These are phyloP conservation scores for Austrolebias charrua DNA, from an alignment of 2,797 vertebrate species.

Conservation along the genomic window DNA sequence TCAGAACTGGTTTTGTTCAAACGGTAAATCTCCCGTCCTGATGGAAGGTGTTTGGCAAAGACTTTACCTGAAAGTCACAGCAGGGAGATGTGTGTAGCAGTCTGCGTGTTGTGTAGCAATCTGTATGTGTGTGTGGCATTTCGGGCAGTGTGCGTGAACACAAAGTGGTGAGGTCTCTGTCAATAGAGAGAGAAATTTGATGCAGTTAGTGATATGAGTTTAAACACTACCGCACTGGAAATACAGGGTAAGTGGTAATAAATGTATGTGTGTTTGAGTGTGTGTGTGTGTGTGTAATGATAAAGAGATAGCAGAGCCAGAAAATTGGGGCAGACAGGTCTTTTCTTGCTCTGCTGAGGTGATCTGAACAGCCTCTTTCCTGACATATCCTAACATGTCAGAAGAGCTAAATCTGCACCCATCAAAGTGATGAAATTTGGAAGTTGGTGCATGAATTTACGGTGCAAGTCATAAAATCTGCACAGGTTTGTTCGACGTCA, in stretches of 20 bases:
- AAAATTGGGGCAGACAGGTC: slow-evolving; percentile 71
- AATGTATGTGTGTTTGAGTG: slow-evolving; percentile 6
- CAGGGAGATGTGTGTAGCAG: background rate
- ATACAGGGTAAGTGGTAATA: slow-evolving; percentile 3
- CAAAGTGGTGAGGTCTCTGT: background rate
- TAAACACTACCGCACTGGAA: slow-evolving; percentile 2
- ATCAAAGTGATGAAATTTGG: slow-evolving; percentile 32
- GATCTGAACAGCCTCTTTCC: slow-evolving; percentile 53
- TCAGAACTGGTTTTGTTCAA: slow-evolving; percentile 11
- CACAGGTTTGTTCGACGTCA: too few species aligned
- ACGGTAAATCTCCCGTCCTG: background rate
- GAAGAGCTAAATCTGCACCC: slow-evolving; percentile 36
- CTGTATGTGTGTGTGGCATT: slow-evolving; percentile 7
- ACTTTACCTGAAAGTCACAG: background rate
- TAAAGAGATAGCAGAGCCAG: slow-evolving; percentile 25
- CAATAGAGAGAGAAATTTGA: background rate
- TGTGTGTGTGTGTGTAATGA: slow-evolving; percentile 2
- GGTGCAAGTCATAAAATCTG: background rate
- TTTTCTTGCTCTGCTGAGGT: slow-evolving; percentile 75
- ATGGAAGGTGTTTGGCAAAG: slow-evolving; percentile 18
- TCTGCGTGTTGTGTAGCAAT: background rate
- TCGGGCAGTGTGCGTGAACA: background rate
- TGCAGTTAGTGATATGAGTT: background rate
- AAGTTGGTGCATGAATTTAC: background rate
- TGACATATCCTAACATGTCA: slow-evolving; percentile 79